A percentile compares a stretch with the other conserved stretches of the same genome.
These are phyloP conservation scores for Peromyscus californicus DNA, from an alignment of 2,113 vertebrate genomes.

Conservation along the genomic window DNA sequence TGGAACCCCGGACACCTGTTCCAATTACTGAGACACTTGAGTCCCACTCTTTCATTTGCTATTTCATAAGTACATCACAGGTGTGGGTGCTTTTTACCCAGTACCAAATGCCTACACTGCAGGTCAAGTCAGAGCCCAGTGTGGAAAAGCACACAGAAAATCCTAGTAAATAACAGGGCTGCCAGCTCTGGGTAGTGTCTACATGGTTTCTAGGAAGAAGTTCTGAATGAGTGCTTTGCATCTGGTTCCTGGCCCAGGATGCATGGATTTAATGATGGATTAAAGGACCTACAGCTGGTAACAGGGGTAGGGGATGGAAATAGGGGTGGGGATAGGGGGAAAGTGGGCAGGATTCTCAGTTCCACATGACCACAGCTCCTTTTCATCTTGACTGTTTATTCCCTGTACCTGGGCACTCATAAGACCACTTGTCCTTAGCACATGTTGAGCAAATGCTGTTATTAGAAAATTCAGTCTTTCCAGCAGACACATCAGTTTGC, in stretches of 20 bases:
- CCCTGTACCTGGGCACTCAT: neutral
- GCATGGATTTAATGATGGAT: too few species aligned
- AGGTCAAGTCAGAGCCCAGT: constrained; percentile 9
- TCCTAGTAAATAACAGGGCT: neutral
- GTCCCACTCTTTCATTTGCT: neutral
- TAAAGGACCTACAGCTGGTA: neutral
- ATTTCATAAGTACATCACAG: neutral
- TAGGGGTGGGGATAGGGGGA: neutral
- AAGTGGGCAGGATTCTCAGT: neutral
- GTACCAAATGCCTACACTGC: neutral
- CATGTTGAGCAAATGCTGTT: neutral
- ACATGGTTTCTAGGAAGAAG: neutral
- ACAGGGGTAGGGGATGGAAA: neutral
- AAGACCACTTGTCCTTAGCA: neutral
- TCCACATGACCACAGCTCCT: neutral
- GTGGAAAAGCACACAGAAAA: neutral
- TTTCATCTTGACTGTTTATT: neutral
- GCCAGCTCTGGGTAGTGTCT: neutral
- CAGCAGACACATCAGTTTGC: neutral
- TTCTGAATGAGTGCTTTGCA: neutral
- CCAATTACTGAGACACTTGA: neutral
- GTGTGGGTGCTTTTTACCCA: neutral
- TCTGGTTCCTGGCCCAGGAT: neutral
- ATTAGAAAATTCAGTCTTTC: neutral
- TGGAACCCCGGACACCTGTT: neutral